These are phyloP conservation scores for Diplazon laetatorius DNA, from an alignment of 2,888 invertebrate genomes.

Conservation along the genomic window DNA sequence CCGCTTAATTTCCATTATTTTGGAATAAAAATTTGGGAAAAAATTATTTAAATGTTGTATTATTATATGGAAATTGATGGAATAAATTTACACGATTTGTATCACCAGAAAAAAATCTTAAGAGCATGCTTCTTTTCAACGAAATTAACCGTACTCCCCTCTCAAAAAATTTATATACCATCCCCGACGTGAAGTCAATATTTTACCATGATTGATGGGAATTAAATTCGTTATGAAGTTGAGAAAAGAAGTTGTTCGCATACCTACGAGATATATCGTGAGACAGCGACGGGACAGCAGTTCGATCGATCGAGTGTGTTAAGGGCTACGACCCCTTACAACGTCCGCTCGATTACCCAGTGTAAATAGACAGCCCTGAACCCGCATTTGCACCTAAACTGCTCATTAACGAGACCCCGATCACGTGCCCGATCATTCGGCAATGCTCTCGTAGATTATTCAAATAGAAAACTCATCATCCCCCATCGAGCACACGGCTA, in stretches of 20 bases:
- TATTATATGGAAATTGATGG: too few species aligned
- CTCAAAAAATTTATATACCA: background rate
- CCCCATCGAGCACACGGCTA: background rate
- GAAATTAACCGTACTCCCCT: too few species aligned
- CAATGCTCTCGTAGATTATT: background rate
- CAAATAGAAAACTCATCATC: background rate
- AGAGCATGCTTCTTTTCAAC: too few species aligned
- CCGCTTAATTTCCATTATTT: too few species aligned
- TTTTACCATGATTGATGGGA: background rate
- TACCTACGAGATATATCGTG: background rate
- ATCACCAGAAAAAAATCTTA: too few species aligned
- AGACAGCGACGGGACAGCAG: background rate
- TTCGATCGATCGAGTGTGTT: background rate
- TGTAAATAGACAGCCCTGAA: slow-evolving; percentile 9
- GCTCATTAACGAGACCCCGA: slow-evolving; percentile 25
- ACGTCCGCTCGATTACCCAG: slow-evolving; percentile 36
- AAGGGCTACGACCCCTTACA: slow-evolving; percentile 12
- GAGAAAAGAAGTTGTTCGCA: background rate
- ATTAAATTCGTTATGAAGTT: background rate
- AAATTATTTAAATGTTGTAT: too few species aligned
- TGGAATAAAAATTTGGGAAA: too few species aligned
- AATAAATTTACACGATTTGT: too few species aligned
- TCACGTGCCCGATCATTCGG: background rate
- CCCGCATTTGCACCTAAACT: slow-evolving; percentile 29
- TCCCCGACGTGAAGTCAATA: background rate